A percentile compares a stretch with the other conserved stretches of the same genome.
These are phyloP conservation scores for Macroramphosus scolopax DNA, from an alignment of 2,797 vertebrate genomes.

Conservation along the genomic window DNA sequence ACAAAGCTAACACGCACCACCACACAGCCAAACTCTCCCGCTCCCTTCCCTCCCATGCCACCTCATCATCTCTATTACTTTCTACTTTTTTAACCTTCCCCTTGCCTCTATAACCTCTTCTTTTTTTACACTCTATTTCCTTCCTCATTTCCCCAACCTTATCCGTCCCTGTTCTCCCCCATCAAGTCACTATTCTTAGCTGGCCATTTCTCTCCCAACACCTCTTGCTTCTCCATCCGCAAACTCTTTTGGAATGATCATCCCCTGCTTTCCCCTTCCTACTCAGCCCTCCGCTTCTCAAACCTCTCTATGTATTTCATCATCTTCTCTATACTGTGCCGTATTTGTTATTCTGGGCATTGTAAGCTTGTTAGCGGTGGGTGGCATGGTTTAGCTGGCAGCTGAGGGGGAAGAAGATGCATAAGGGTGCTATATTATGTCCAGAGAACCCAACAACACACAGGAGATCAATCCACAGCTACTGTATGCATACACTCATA, in stretches of 20 bases:
- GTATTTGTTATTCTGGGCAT: conserved; percentile 24
- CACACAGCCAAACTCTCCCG: conserved; percentile 2
- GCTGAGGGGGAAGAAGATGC: conserved; percentile 18
- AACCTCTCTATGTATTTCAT: conserved; percentile 1
- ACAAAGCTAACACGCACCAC: conserved; percentile 29
- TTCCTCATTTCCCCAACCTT: conserved; percentile 55
- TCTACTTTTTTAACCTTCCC: conserved; percentile 29
- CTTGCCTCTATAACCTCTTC: conserved; percentile 14
- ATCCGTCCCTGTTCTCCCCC: conserved; percentile 37
- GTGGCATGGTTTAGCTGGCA: conserved; percentile 21
- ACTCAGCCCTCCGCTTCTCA: not conserved
- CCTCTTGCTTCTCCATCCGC: conserved; percentile 6
- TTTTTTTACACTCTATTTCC: conserved; percentile 59
- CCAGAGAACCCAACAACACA: too few species aligned
- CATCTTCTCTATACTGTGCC: not conserved
- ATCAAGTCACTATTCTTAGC: conserved; percentile 61
- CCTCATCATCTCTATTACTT: conserved; percentile 59
- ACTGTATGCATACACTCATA: not conserved
- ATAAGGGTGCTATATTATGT: conserved; percentile 11
- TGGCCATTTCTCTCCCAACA: conserved; percentile 37
- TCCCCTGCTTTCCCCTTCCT: not conserved
- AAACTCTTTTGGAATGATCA: conserved; percentile 25
- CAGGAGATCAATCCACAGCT: not conserved
- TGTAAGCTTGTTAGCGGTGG: conserved; percentile 52
- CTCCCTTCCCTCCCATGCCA: conserved; percentile 8